phyloP scores from a whole-genome alignment of 2,113 vertebrate genomes.

The Ranitomeya imitator region DNA sequence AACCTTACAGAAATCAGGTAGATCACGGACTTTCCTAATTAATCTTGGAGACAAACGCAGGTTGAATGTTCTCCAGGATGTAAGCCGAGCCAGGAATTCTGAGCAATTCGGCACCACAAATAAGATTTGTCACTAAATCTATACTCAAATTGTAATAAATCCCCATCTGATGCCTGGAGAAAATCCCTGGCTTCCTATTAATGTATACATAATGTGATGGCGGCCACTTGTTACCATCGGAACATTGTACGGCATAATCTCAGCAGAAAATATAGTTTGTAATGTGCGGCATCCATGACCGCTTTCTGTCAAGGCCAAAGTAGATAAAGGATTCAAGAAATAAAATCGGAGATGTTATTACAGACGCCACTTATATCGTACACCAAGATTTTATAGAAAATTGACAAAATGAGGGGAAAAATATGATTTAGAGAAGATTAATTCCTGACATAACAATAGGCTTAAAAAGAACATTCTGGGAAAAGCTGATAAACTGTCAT shows the following conservation, averaged over 20 bases:
- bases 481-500: not conserved
- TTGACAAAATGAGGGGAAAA: not conserved
- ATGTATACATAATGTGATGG: constrained; percentile 31
- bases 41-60: not conserved
- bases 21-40: not conserved
- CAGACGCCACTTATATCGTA: constrained; percentile 2
- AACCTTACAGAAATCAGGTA: not conserved
- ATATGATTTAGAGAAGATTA: not conserved
- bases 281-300: constrained; percentile 30
- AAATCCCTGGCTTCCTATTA: constrained; percentile 23
- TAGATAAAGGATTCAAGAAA: constrained; percentile 31
- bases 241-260: not conserved
- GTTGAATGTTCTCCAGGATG: constrained; percentile 4
- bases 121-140: constrained; percentile 36
- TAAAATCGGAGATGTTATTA: not conserved
- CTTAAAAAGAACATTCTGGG: not conserved
- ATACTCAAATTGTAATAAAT: constrained; percentile 9
- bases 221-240: not conserved
- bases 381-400: constrained; percentile 30
- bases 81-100: constrained; percentile 3
- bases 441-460: not conserved
- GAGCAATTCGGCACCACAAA: not conserved
- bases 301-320: constrained; percentile 28
- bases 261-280: not conserved
- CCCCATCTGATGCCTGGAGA: not conserved